Percentiles rank a stretch among this genome's conserved stretches.
Conservation (phyloP, 1,140 invertebrate species). For the Marisa cornuarietis region DNA sequence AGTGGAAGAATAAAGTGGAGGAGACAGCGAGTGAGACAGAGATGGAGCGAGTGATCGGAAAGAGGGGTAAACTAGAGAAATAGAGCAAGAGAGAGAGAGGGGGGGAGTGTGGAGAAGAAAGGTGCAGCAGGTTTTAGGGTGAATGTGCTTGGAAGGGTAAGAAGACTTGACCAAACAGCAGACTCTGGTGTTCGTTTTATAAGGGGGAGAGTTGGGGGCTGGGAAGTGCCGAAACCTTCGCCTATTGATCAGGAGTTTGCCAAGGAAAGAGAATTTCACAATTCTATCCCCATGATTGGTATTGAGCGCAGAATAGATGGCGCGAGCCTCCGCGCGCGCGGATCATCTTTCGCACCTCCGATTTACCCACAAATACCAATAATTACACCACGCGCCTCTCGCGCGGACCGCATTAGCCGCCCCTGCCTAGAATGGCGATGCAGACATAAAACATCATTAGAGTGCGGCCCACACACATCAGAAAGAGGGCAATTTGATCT, state of each 20-base stretch:
- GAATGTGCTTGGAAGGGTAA: not conserved
- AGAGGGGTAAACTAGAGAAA: no score
- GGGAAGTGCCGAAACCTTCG: not conserved
- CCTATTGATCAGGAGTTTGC: slow-evolving; percentile 8
- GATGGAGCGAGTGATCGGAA: not conserved
- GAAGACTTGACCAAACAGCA: not conserved
- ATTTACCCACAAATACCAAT: slow-evolving; percentile 13
- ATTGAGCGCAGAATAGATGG: slow-evolving; percentile 2
- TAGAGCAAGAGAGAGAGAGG: no score
- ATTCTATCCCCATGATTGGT: slow-evolving; percentile 13
- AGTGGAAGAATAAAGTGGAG: not conserved
- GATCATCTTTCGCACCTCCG: slow-evolving; percentile 21
- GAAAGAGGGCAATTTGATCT: slow-evolving; percentile 19
- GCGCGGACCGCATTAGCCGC: slow-evolving; percentile 11
- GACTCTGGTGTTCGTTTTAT: not conserved
- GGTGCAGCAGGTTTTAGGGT: not conserved
- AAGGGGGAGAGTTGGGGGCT: not conserved
- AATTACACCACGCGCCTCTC: slow-evolving; percentile 18
- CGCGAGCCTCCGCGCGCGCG: not conserved
- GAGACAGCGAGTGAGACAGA: not conserved
- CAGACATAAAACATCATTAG: slow-evolving; percentile 22
- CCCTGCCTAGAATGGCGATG: slow-evolving; percentile 12
- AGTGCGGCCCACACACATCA: slow-evolving; percentile 8
- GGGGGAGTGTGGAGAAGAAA: not conserved
- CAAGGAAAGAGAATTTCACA: not conserved